Percentiles rank a stretch among this genome's conserved stretches.
phyloP scores from a whole-genome alignment of 1,140 invertebrate genomes.

The Matsumurasca onukii region DNA sequence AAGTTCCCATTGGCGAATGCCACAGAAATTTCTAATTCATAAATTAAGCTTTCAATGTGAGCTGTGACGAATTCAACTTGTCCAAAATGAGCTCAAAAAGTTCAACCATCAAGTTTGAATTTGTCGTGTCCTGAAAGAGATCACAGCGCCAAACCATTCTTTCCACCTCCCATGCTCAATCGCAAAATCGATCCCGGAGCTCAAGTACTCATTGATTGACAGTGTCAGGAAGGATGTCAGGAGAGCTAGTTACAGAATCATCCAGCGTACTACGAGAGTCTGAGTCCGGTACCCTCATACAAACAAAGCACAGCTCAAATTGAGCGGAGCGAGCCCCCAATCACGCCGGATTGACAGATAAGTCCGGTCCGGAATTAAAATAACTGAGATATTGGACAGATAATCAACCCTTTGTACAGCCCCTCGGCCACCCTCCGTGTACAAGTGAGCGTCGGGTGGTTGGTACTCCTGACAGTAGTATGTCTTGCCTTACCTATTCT shows the following conservation, averaged over 20 bases:
- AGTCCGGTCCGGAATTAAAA: constrained; percentile 22
- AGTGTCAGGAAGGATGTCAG: background rate
- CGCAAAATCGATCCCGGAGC: background rate
- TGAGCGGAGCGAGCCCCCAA: background rate
- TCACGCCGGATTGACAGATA: constrained; percentile 15
- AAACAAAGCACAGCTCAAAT: constrained; percentile 11
- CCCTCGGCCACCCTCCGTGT: constrained; percentile 3
- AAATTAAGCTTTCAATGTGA: too few relatives aligned
- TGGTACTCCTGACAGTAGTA: too few relatives aligned
- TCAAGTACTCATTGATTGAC: background rate
- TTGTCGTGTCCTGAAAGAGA: too few relatives aligned
- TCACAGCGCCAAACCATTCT: background rate
- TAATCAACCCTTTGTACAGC: constrained; percentile 21
- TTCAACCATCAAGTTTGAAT: too few relatives aligned
- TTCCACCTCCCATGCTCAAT: background rate
- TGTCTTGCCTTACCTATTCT: too few relatives aligned
- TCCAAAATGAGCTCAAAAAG: too few relatives aligned
- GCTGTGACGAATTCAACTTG: too few relatives aligned
- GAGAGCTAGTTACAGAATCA: background rate
- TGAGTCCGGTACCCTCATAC: background rate
- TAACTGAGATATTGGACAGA: constrained; percentile 20
- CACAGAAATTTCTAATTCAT: too few relatives aligned
- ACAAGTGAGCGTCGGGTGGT: too few relatives aligned
- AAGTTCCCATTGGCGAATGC: too few relatives aligned
- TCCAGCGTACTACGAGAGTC: background rate